Percentiles rank a stretch among this genome's conserved stretches.
These are phyloP conservation scores for Gymnothorax javanicus DNA, from an alignment of 2,797 vertebrate species.

Conservation along the genomic window DNA sequence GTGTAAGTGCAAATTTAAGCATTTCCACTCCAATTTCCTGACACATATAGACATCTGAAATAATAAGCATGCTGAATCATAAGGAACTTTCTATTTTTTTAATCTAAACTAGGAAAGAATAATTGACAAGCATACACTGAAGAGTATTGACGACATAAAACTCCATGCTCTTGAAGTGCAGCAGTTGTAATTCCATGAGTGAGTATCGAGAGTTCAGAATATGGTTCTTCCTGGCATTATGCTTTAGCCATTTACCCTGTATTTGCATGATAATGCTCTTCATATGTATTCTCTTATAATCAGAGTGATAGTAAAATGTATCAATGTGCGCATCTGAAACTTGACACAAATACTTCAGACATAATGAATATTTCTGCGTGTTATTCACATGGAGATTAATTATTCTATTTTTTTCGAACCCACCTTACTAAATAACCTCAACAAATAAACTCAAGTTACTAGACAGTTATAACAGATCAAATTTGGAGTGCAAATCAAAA, in stretches of 20 bases:
- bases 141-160: neutral
- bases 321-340: too few species aligned
- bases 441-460: too few species aligned
- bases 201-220: neutral
- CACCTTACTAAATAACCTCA: too few species aligned
- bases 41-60: constrained; percentile 3
- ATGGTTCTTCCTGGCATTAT: neutral
- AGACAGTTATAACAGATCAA: too few species aligned
- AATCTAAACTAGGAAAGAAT: neutral
- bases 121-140: neutral
- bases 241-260: too few species aligned
- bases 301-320: neutral
- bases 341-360: neutral
- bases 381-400: too few species aligned
- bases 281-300: neutral
- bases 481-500: too few species aligned
- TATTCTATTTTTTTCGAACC: too few species aligned
- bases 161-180: neutral
- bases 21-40: neutral
- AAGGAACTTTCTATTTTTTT: neutral
- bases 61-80: neutral
- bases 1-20: neutral
- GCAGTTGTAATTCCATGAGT: neutral
- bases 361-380: neutral
- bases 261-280: too few species aligned